Base-by-base conservation (phyloP, 2,113 vertebrate genomes). In the Lagopus leucura region DNA sequence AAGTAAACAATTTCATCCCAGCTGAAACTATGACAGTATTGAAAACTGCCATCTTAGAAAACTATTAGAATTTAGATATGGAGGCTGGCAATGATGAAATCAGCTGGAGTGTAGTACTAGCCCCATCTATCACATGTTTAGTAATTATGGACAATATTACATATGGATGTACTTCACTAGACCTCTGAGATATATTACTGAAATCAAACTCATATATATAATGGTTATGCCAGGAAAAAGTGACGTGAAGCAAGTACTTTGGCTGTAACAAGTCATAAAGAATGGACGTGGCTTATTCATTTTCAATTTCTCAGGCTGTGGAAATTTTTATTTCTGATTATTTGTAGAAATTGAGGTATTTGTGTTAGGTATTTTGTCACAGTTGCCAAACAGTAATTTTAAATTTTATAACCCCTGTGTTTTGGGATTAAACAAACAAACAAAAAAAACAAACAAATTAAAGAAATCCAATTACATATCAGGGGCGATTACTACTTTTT, bases 271-370 rank as follows among this genome's bases (percentile, higher is more conserved):
- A 87, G 47, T 27, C 54, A 40, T 61, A 61, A 93, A 58, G 40
- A 85, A 73, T 76, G 40, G n/a, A 48, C 57, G 54, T 28, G 34
- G 4, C 34, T 83, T 74, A 71, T 11, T 72, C 57, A 72, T 88
- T 92, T 92, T 92, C 75, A 64, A 2, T 88, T 65, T 90, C 50
- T 38, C 10, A 75, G 64, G 15, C 67, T 78, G 48, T 42, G 28
- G 58, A 81, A 86, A 93, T 88, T 32, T 84, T 9, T 40, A 90
- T 91, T 96, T 89, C 82, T 78, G 48, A 84, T 65, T 92, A 52
- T 74, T 82, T 86, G 45, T n/a, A 89, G 61, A 92, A 89, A 93
- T 11, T 10, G 47, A 78, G 27, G 13, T 42, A 57, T 48, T 92
- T 67, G 19, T 94, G 47, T 92, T 88, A 67, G 43, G 86, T 71